Evolutionary conservation across 1,140 invertebrate genomes (phyloP).

Genomic region (Listronotus oregonensis): DNA sequence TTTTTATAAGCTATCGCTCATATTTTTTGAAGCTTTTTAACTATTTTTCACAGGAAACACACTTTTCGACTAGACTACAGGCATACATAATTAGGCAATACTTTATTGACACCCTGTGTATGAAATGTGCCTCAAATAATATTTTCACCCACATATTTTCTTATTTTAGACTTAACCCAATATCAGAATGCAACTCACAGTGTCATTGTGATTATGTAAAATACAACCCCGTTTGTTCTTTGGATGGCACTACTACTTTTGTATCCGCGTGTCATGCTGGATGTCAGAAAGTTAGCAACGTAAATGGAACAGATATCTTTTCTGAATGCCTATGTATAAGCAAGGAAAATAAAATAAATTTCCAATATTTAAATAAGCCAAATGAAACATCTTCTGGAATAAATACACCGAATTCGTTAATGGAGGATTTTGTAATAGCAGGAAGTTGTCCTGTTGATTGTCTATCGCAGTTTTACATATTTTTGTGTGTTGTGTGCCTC

Average conservation of each 20-base stretch:
- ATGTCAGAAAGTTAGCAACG: constrained; percentile 57
- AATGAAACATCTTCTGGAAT: constrained; percentile 12
- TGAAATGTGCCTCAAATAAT: too few relatives aligned
- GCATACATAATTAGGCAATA: too few relatives aligned
- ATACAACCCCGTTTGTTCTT: constrained; percentile 71
- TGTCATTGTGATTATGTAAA: constrained; percentile 71
- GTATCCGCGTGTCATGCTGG: constrained; percentile 76
- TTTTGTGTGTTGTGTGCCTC: constrained; percentile 69
- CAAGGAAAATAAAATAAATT: constrained; percentile 22
- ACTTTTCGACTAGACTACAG: too few relatives aligned
- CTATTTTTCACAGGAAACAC: too few relatives aligned
- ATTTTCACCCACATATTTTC: neutral
- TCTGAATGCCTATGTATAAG: constrained; percentile 65
- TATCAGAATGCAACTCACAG: constrained; percentile 64
- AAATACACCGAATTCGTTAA: constrained; percentile 1
- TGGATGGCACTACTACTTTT: constrained; percentile 63
- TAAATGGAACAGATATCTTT: constrained; percentile 54
- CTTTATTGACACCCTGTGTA: too few relatives aligned
- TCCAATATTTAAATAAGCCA: neutral
- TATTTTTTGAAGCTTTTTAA: too few relatives aligned
- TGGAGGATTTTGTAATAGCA: constrained; percentile 59
- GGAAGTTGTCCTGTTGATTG: constrained; percentile 73
- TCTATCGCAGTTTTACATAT: constrained; percentile 67
- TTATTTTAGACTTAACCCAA: constrained; percentile 53
- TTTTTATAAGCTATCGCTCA: too few relatives aligned